Conservation (phyloP, 2,113 vertebrate genomes). For the Anoplopoma fimbria region DNA sequence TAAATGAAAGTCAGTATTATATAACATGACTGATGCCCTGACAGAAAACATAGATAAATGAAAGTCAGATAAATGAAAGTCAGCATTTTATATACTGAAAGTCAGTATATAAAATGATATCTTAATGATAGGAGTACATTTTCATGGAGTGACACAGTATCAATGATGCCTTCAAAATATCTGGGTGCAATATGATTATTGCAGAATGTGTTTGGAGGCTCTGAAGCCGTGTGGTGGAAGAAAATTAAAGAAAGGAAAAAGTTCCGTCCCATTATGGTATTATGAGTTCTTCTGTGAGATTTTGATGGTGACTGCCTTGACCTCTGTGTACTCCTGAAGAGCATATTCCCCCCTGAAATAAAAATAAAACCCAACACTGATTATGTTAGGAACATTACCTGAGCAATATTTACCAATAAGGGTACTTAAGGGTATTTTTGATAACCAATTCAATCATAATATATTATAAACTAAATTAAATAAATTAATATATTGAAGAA, state of each 20-base stretch:
- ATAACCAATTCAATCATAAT: too few species aligned
- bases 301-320: slow-evolving; percentile 92
- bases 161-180: background rate
- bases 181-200: background rate
- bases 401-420: background rate
- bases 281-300: slow-evolving; percentile 91
- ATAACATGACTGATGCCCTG: too few species aligned
- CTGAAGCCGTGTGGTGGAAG: background rate
- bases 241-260: background rate
- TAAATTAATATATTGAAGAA: too few species aligned
- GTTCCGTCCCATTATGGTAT: too few species aligned
- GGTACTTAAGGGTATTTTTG: background rate
- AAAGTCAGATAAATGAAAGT: background rate
- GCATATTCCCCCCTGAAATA: slow-evolving; percentile 89
- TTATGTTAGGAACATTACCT: slow-evolving; percentile 10
- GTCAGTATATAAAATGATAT: too few species aligned
- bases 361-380: background rate
- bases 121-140: background rate
- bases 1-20: background rate
- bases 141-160: background rate
- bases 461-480: too few species aligned
- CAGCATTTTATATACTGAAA: too few species aligned
- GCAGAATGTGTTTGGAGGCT: background rate
- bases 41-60: background rate
- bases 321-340: slow-evolving; percentile 90